Evolutionary conservation across 2,888 invertebrate genomes (phyloP).

Genomic region (Dicranocentrus wangi): DNA sequence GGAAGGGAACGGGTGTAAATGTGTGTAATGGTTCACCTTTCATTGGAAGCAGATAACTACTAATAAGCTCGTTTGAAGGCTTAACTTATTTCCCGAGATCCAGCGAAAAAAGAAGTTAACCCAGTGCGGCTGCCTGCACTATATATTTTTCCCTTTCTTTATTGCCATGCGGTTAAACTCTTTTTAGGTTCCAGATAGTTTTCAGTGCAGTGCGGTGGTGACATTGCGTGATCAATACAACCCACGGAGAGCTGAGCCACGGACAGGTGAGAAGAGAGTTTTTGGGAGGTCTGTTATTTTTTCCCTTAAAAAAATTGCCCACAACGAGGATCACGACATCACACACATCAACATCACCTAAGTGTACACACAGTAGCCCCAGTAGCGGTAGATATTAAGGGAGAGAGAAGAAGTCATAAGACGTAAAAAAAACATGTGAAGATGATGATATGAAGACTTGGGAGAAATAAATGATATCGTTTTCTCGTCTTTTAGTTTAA

Average conservation of each 20-base stretch:
- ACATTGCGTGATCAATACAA: conserved; percentile 59
- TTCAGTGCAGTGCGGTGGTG: too few species aligned
- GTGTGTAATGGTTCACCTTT: conserved; percentile 53
- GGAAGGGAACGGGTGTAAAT: conserved; percentile 32
- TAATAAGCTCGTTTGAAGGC: background rate
- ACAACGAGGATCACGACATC: too few species aligned
- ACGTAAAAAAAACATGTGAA: conserved; percentile 8
- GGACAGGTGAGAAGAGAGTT: conserved; percentile 60
- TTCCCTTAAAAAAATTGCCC: conserved; percentile 20
- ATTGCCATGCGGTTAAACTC: too few species aligned
- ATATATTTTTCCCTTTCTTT: too few species aligned
- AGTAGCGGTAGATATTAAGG: conserved; percentile 15
- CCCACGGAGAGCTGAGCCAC: background rate
- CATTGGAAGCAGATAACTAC: conserved; percentile 28
- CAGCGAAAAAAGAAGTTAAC: too few species aligned
- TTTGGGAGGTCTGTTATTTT: conserved; percentile 62
- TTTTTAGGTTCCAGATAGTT: too few species aligned
- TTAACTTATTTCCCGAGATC: too few species aligned
- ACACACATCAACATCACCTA: background rate
- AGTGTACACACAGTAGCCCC: background rate
- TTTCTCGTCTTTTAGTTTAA: too few species aligned
- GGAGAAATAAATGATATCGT: conserved; percentile 40
- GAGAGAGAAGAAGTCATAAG: conserved; percentile 13
- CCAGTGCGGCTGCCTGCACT: too few species aligned
- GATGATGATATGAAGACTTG: conserved; percentile 15